Conservation (phyloP, 2,113 vertebrate genomes). For the Corynorhinus townsendii region DNA sequence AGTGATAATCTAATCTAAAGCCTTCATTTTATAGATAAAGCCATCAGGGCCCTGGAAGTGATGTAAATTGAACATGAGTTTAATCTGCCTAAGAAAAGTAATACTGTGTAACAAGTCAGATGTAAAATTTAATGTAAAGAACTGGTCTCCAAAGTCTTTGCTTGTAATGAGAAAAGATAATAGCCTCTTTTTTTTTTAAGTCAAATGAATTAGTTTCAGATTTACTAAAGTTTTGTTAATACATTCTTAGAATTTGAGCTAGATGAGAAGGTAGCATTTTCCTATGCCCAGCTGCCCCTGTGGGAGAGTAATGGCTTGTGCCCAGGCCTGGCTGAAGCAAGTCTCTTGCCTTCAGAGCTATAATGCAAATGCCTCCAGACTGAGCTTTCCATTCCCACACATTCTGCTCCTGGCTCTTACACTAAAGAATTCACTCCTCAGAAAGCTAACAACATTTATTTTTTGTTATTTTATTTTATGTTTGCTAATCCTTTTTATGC, state of each 20-base stretch:
- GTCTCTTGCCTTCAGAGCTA: accelerated
- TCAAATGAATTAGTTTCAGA: background rate
- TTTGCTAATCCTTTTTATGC: background rate
- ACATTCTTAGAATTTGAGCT: background rate
- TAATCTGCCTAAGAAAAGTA: slow-evolving; percentile 18
- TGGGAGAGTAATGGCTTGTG: accelerated
- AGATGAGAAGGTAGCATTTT: accelerated
- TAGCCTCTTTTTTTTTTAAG: background rate
- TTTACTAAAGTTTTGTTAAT: slow-evolving; percentile 23
- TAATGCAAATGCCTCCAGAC: background rate
- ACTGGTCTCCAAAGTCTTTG: slow-evolving; percentile 5
- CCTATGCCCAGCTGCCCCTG: too few species aligned
- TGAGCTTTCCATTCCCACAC: background rate
- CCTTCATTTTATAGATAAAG: background rate
- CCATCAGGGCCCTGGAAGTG: background rate
- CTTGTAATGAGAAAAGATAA: slow-evolving; percentile 44
- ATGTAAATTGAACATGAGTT: background rate
- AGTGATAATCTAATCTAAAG: background rate
- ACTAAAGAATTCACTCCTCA: background rate
- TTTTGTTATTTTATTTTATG: background rate
- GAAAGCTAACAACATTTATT: background rate
- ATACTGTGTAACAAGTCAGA: background rate
- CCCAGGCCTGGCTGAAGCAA: accelerated
- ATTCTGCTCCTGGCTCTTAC: background rate
- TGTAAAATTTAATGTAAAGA: slow-evolving; percentile 40